Evolutionary conservation across 1,140 invertebrate genomes (phyloP).

Genomic region (Oreohelix idahoensis): DNA sequence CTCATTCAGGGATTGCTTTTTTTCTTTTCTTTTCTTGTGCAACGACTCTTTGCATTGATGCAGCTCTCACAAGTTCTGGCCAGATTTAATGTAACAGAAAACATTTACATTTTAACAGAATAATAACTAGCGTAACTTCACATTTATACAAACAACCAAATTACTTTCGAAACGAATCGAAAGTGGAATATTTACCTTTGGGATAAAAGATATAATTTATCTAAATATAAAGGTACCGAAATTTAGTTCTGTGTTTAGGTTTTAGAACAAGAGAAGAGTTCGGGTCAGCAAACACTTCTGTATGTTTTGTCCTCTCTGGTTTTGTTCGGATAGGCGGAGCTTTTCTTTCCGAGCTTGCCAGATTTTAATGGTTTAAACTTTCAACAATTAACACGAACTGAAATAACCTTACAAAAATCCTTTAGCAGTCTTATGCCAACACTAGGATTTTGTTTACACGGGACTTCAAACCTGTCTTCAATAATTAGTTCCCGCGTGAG

Average conservation of each 20-base stretch:
- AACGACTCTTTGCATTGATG: too few species aligned
- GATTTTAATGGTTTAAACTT: background rate
- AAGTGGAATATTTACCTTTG: background rate
- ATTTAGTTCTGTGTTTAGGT: background rate
- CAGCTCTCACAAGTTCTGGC: too few species aligned
- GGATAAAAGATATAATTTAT: background rate
- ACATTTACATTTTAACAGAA: too few species aligned
- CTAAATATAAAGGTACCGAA: background rate
- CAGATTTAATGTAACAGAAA: too few species aligned
- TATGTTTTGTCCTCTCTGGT: background rate
- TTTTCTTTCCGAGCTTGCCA: background rate
- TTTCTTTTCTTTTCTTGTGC: too few species aligned
- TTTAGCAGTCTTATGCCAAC: background rate
- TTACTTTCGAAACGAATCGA: background rate
- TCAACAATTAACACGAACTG: constrained; percentile 15
- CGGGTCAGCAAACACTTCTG: background rate
- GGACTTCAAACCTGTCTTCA: background rate
- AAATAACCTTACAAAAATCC: constrained; percentile 2
- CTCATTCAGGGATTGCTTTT: too few species aligned
- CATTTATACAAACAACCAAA: background rate
- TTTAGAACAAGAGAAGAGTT: background rate
- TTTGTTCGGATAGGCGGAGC: background rate
- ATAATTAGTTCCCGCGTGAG: too few species aligned
- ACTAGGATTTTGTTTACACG: background rate
- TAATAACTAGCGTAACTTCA: too few species aligned